Evolutionary conservation across 2,888 invertebrate species (phyloP).

Genomic region (Rhamphomyia laevipes): DNA sequence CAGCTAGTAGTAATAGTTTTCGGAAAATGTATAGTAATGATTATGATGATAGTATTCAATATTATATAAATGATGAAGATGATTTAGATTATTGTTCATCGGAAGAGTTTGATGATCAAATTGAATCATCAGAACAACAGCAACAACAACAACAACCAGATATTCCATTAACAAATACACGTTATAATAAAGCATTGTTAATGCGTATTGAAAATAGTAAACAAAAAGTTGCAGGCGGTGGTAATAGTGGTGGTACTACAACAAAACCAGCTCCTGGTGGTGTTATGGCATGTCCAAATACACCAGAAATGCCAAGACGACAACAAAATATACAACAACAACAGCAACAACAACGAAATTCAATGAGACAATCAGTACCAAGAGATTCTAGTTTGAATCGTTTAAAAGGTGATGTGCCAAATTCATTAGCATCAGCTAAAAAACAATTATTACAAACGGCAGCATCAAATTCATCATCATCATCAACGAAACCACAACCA

Average conservation of each 20-base stretch:
- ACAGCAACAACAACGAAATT: conserved; percentile 11
- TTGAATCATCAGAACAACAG: conserved; percentile 27
- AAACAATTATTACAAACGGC: conserved; percentile 31
- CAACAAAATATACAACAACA: conserved; percentile 25
- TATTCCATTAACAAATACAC: conserved; percentile 41
- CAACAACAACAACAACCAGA: conserved; percentile 18
- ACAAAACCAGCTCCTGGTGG: conserved; percentile 20
- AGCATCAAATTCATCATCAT: conserved; percentile 4
- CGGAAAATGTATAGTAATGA: conserved; percentile 30
- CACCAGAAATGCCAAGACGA: conserved; percentile 43
- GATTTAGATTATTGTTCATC: conserved; percentile 23
- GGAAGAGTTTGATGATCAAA: conserved; percentile 20
- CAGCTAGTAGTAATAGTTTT: conserved; percentile 37
- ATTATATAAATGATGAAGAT: conserved; percentile 38
- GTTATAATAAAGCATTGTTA: conserved; percentile 62
- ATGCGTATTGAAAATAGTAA: conserved; percentile 43
- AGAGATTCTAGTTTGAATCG: conserved; percentile 36
- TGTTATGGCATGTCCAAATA: conserved; percentile 41
- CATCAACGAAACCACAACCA: conserved; percentile 23
- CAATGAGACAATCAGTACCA: conserved; percentile 35
- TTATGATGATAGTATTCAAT: conserved; percentile 34
- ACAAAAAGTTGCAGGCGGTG: conserved; percentile 25
- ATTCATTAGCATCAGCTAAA: conserved; percentile 35
- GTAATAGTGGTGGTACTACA: conserved; percentile 11
- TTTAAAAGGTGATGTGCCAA: conserved; percentile 33